These are phyloP conservation scores for Anthrax anthrax DNA, from an alignment of 2,888 invertebrate genomes.

Conservation along the genomic window DNA sequence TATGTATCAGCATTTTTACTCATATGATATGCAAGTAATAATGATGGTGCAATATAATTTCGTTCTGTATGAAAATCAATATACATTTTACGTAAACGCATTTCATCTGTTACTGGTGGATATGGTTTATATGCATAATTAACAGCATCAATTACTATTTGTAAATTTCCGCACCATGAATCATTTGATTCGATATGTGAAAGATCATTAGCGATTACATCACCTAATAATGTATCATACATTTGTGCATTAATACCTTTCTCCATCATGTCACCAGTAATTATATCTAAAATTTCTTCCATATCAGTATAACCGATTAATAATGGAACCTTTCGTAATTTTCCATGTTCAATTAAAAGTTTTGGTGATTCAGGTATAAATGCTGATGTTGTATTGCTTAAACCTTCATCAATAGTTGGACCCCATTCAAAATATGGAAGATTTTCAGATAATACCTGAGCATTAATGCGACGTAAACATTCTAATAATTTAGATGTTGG, in stretches of 20 bases:
- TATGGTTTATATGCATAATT: slow-evolving; percentile 61
- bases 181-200: slow-evolving; percentile 39
- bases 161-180: slow-evolving; percentile 46
- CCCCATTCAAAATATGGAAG: slow-evolving; percentile 55
- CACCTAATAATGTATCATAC: slow-evolving; percentile 47
- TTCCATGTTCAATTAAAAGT: slow-evolving; percentile 44
- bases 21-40: slow-evolving; percentile 49
- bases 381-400: slow-evolving; percentile 48
- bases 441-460: slow-evolving; percentile 44
- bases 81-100: slow-evolving; percentile 46
- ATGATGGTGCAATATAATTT: slow-evolving; percentile 56
- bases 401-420: slow-evolving; percentile 57
- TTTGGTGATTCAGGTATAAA: slow-evolving; percentile 56
- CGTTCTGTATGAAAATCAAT: slow-evolving; percentile 62
- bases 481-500: slow-evolving; percentile 52
- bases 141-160: slow-evolving; percentile 55
- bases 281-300: slow-evolving; percentile 58
- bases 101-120: slow-evolving; percentile 46
- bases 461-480: slow-evolving; percentile 50
- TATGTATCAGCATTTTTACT: slow-evolving; percentile 45
- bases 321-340: slow-evolving; percentile 52
- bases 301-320: slow-evolving; percentile 68
- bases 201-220: slow-evolving; percentile 47
- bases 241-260: slow-evolving; percentile 39
- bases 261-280: slow-evolving; percentile 42